A percentile compares a stretch with the other conserved stretches of the same genome.
Evolutionary conservation across 2,888 invertebrate genomes (phyloP).

Genomic region (Cheilosia scutellata): DNA sequence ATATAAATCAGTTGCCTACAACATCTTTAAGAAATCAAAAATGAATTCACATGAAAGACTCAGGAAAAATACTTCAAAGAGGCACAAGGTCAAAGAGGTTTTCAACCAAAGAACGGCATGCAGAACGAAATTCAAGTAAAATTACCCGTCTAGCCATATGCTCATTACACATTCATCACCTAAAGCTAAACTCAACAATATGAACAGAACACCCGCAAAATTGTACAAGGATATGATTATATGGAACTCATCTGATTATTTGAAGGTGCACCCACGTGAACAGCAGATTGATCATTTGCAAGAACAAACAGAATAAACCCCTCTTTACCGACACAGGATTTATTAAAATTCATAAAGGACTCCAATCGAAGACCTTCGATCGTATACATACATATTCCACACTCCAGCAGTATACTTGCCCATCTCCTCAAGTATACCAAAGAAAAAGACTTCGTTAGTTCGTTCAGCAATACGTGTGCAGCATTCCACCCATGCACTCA

Average conservation of each 20-base stretch:
- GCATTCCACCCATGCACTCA: constrained; percentile 22
- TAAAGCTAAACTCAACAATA: neutral
- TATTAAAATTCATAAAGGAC: constrained; percentile 72
- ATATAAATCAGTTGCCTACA: no score
- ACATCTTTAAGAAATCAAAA: no score
- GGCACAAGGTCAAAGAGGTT: no score
- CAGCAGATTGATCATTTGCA: neutral
- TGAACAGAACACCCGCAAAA: neutral
- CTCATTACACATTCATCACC: constrained; percentile 48
- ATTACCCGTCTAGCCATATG: constrained; percentile 45
- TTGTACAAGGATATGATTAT: constrained; percentile 18
- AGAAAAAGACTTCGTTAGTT: neutral
- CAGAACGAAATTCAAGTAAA: neutral
- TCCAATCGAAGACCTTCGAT: constrained; percentile 45
- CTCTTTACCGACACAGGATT: neutral
- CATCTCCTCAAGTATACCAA: neutral
- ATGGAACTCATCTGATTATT: neutral
- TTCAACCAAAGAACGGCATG: no score
- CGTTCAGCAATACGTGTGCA: constrained; percentile 30
- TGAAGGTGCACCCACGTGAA: constrained; percentile 4
- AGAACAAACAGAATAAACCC: no score
- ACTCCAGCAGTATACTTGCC: neutral
- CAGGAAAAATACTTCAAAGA: no score
- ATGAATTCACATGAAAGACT: no score
- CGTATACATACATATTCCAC: constrained; percentile 8